Base-by-base conservation (phyloP, 2,113 vertebrate genomes). In the Carassius carassius region DNA sequence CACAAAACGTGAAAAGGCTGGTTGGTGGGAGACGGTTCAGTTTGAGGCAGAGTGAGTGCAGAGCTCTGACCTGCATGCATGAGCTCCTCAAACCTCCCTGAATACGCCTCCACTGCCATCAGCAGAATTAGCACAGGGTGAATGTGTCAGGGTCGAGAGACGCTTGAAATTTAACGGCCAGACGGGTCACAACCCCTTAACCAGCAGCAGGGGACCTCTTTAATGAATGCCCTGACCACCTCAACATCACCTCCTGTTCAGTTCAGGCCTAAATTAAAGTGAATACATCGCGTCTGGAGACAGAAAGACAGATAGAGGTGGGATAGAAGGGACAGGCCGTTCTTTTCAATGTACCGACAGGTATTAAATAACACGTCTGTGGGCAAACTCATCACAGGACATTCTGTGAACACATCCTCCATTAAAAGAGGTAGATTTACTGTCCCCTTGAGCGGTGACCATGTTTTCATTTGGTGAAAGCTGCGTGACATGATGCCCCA, bases 111-210 rank as follows among this genome's bases (percentile, higher is more conserved):
- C 67, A 21, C 16, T 19, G 32, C 32, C 35, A 62, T 56, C 32
- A 60, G 23, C 47, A 75, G 82, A 62, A 69, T 85, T 83, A 85
- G 54, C 13, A 25, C 16, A 29, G 49, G 72, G 29, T 88, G 23
- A 86, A 88, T 70, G 67, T 58, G 85, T 86, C 85, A 84, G 49
- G 37, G 62, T 62, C n/a, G n/a, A 86, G 21, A 86, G 37, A 12
- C 23, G 60, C n/a, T 44, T 11, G 35, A 67, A 62, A 60, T 44
- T n/a, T 82, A 32, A 25, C 70, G 85, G 74, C 19, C 85, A 56
- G 74, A 78, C 63, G 7, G 62, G 73, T 72, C 73, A 60, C 32
- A 82, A 69, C n/a, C 29, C 56, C 21, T 23, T 76, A 54, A 82
- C 58, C 84, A 78, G 21, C 60, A 70, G n/a, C 5, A 4, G 47